These are phyloP conservation scores for Cerastis leucographa DNA, from an alignment of 2,888 invertebrate species.

Conservation along the genomic window DNA sequence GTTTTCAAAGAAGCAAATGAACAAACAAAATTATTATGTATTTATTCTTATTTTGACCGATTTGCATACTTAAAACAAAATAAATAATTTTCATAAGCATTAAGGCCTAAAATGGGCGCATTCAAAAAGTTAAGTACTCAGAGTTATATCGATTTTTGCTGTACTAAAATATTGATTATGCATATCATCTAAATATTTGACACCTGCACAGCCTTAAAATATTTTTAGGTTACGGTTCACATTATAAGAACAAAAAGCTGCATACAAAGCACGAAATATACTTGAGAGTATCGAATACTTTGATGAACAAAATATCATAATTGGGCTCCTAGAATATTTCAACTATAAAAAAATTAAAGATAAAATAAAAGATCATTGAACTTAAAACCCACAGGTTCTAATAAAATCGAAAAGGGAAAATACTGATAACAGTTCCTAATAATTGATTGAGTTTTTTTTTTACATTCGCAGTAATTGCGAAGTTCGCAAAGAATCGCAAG, in stretches of 20 bases:
- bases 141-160: neutral
- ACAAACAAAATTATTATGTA: neutral
- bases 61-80: neutral
- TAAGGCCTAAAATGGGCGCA: neutral
- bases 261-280: neutral
- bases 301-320: neutral
- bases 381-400: neutral
- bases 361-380: neutral
- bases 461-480: slow-evolving; percentile 52
- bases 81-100: neutral
- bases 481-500: slow-evolving; percentile 69
- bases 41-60: slow-evolving; percentile 7
- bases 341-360: neutral
- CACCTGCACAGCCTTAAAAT: neutral
- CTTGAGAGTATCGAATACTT: neutral
- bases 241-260: neutral
- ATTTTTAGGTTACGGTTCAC: neutral
- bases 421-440: neutral
- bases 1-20: slow-evolving; percentile 22
- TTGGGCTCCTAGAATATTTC: neutral
- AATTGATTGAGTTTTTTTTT: slow-evolving; percentile 14
- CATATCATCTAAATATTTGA: neutral
- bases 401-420: slow-evolving; percentile 3
- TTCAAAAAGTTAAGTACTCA: neutral
- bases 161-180: neutral